Evolutionary conservation across 2,888 invertebrate species (phyloP), one percentile per base, ranked within the genome.

Genomic region (Drosophila kanekoi): DNA sequence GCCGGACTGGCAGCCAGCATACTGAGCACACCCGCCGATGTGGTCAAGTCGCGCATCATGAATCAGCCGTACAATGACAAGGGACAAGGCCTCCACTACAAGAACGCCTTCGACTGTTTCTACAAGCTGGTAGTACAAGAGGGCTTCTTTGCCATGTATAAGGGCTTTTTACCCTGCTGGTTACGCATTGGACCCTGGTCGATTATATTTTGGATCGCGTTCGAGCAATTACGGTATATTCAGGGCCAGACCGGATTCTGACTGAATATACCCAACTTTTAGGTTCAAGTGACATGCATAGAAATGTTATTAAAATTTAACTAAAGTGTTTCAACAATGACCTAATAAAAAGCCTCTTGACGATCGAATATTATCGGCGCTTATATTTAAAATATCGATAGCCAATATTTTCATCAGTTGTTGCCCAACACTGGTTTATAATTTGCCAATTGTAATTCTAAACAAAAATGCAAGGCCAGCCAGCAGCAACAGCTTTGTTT

Each of bases 131-230:
- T 69, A 3, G 47, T 33, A 0, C 16, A 69, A 33, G 63, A 69
- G 14, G 63, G 63, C 0, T 10, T 63, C 0, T 9, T 40, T 4
- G 69, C 63, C 8, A 43, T 59, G 56, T 72, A 59, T 6, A 63
- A 56, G 28, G 69, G 69, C 1, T 63, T 71, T 8, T 6, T 63
- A 4, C 71, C 69, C 0, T 68, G 63, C 14, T 71, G 71, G 71
- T 1, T 71, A 3, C 71, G 71, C 8, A 33, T 63, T 18, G 69
- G 71, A 1, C 69, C 71, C 1, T 56, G 51, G 45, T 58, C 62
- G 2, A 35, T 71, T 2, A 32, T 54, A 1, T 71, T 71, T 14
- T 71, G 71, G 71, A 6, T 63, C 4, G 51, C 59, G 0, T 63
- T 65, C 9, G 72, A 72, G 28, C 49, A 58, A 8, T 4, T 72